A percentile compares a stretch with the other conserved stretches of the same genome.
Evolutionary conservation across 2,797 vertebrate genomes (phyloP).

Genomic region (Sebastes glaucus): DNA sequence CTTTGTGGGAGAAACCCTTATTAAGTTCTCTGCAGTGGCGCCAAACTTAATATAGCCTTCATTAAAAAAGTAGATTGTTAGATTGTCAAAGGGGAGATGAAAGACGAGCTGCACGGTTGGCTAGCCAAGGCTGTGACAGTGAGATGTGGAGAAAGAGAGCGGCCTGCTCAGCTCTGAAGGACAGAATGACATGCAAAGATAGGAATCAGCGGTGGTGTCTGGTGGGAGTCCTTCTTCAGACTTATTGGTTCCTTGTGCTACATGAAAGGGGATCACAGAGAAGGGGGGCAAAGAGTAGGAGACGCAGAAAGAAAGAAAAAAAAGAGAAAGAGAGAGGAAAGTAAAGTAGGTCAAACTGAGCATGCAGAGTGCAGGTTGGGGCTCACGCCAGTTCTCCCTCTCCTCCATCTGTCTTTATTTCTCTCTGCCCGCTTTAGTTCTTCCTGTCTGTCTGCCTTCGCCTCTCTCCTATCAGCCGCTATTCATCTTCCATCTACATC

Average conservation of each 20-base stretch:
- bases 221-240: slow-evolving; percentile 34
- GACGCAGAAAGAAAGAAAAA: slow-evolving; percentile 16
- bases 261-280: slow-evolving; percentile 61
- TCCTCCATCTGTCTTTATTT: slow-evolving; percentile 59
- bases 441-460: slow-evolving; percentile 38
- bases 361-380: slow-evolving; percentile 38
- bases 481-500: slow-evolving; percentile 50
- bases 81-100: slow-evolving; percentile 55
- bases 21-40: slow-evolving; percentile 57
- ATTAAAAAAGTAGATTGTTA: slow-evolving; percentile 53
- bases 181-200: slow-evolving; percentile 42
- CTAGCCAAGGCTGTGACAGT: slow-evolving; percentile 46
- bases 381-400: slow-evolving; percentile 31
- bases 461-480: slow-evolving; percentile 11
- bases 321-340: slow-evolving; percentile 26
- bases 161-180: slow-evolving; percentile 29
- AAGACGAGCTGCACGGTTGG: slow-evolving; percentile 51
- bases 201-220: slow-evolving; percentile 34
- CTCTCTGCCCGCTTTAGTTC: slow-evolving; percentile 36
- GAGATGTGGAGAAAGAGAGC: slow-evolving; percentile 20
- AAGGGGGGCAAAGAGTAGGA: slow-evolving; percentile 26
- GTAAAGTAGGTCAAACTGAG: slow-evolving; percentile 71
- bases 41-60: slow-evolving; percentile 62
- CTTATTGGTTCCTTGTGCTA: slow-evolving; percentile 62
- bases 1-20: slow-evolving; percentile 51